A percentile compares a stretch with the other conserved stretches of the same genome.
phyloP scores from a whole-genome alignment of 2,888 invertebrate species.

The Drepana falcataria region DNA sequence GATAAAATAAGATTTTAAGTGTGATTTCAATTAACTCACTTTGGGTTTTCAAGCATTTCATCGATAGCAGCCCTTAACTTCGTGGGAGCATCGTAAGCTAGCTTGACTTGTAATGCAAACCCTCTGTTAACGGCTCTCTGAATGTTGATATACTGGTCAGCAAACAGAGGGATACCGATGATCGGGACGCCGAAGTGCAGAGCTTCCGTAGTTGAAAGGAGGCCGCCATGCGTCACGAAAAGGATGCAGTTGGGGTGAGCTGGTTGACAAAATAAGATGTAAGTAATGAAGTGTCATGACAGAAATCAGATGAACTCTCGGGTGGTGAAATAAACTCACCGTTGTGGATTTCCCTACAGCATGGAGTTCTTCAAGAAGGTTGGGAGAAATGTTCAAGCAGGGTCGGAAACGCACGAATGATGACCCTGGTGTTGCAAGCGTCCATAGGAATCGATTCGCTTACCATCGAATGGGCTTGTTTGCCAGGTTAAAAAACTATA shows the following conservation, averaged over 20 bases:
- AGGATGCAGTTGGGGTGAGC: conserved; percentile 43
- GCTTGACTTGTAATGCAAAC: conserved; percentile 28
- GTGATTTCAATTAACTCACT: conserved; percentile 17
- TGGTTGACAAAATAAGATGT: conserved; percentile 9
- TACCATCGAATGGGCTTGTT: too few species aligned
- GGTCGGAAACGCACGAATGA: too few species aligned
- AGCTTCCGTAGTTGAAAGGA: conserved; percentile 41
- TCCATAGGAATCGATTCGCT: too few species aligned
- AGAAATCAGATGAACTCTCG: too few species aligned
- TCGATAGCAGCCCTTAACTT: conserved; percentile 30
- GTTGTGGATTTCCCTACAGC: too few species aligned
- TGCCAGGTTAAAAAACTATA: too few species aligned
- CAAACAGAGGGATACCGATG: conserved; percentile 43
- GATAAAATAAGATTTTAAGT: too few species aligned
- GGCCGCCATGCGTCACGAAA: conserved; percentile 50
- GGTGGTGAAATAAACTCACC: too few species aligned
- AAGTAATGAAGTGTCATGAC: too few species aligned
- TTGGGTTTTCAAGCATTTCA: conserved; percentile 22
- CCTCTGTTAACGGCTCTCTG: conserved; percentile 35
- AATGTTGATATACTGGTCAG: conserved; percentile 44
- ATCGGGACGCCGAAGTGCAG: conserved; percentile 40
- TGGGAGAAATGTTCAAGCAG: too few species aligned
- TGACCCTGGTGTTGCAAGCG: too few species aligned
- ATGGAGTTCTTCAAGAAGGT: too few species aligned
- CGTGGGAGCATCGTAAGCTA: conserved; percentile 22